Evolutionary conservation across 2,797 vertebrate species (phyloP), one percentile per base, ranked within the genome.

Genomic region (Clarias laeviceps): DNA sequence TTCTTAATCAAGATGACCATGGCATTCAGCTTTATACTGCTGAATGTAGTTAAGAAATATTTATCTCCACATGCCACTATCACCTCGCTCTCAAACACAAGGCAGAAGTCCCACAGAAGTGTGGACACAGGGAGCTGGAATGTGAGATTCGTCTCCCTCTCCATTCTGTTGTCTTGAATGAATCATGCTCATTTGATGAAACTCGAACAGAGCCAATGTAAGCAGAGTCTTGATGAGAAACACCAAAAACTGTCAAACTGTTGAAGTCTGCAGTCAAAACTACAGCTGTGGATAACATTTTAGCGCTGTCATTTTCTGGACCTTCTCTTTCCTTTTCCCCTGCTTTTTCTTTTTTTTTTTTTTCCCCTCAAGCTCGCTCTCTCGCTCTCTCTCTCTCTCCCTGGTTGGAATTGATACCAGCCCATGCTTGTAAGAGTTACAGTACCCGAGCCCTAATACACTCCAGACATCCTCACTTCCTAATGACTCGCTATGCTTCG

Each of bases 381-480:
- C 54, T 61, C 82, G 78, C 85, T 62, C 79, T 12, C 64, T 61
- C 73, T 61, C 64, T 84, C 70, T 59, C 72, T 72, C 37, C 7
- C 45, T 82, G 70, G 59, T 57, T 64, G 69, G 91, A 91, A 93
- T 92, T 93, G 92, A 94, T 93, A 93, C 92, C 88, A 94, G 92
- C 92, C 90, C 92, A 85, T 91, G 91, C 93, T 92, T 93, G 93
- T 94, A 93, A 93, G 93, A 92, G 91, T 93, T 94, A 92, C 93
- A 93, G 93, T 94, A 94, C 94, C 93, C 92, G 90, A 90, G 89
- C 91, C 90, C 86, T 95, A 95, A 96, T 95, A 94, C 91, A 87
- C 93, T 94, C 94, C 95, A 96, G 95, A 95, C 94, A 90, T 92
- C 90, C 91, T 90, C 87, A 94, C 94, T 95, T 94, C 94, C 95